phyloP scores from a whole-genome alignment of 2,888 invertebrate species.

The Leptinotarsa rubiginosa region DNA sequence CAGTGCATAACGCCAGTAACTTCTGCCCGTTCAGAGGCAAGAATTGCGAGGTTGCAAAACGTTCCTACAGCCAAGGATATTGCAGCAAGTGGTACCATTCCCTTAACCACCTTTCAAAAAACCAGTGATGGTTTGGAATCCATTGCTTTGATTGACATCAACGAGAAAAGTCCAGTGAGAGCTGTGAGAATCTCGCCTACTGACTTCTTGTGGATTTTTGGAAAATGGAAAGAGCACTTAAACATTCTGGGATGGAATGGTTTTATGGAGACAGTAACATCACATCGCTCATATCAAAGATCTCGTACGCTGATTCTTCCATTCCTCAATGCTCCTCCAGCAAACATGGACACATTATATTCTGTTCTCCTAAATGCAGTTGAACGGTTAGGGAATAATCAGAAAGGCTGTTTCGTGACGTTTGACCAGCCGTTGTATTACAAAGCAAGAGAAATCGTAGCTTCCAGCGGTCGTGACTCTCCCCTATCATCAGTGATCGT shows the following conservation, averaged over 20 bases:
- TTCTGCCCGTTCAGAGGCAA: conserved; percentile 24
- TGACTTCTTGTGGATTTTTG: neutral
- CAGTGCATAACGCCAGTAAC: neutral
- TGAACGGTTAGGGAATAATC: neutral
- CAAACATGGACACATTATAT: conserved; percentile 1
- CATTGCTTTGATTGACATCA: conserved; percentile 8
- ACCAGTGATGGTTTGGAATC: conserved; percentile 11
- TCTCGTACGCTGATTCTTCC: neutral
- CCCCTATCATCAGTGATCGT: conserved; percentile 33
- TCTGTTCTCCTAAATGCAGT: neutral
- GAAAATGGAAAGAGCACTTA: neutral
- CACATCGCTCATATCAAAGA: neutral
- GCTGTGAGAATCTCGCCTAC: neutral
- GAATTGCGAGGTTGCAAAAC: conserved; percentile 29
- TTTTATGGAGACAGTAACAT: neutral
- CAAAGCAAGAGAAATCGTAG: neutral
- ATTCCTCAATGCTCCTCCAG: neutral
- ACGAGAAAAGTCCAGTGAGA: conserved; percentile 6
- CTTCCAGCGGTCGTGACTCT: neutral
- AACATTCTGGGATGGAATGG: neutral
- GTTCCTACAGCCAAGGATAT: conserved; percentile 21
- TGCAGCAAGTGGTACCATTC: neutral
- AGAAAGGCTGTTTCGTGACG: conserved; percentile 1
- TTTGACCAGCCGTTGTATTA: conserved; percentile 14
- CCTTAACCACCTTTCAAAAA: conserved; percentile 4